Evolutionary conservation across 2,113 vertebrate species (phyloP).

Genomic region (Onychorhynchus coronatus): DNA sequence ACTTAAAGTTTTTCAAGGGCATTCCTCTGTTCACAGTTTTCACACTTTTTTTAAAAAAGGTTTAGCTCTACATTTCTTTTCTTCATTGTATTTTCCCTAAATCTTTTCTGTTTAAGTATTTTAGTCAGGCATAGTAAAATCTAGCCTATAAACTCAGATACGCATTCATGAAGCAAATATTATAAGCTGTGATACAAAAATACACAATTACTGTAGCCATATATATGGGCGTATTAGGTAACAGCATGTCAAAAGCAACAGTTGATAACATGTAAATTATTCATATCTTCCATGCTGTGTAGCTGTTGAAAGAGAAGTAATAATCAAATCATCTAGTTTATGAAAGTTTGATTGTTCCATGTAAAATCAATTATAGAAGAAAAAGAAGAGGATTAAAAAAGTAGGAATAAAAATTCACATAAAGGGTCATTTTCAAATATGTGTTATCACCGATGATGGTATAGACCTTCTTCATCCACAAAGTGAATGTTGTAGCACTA

Average conservation of each 20-base stretch:
- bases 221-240: not conserved
- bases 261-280: not conserved
- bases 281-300: not conserved
- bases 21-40: not conserved
- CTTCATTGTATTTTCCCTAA: not conserved
- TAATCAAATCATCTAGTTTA: not conserved
- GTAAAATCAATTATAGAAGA: not conserved
- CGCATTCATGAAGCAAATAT: not conserved
- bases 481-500: not conserved
- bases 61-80: not conserved
- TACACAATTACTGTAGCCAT: not conserved
- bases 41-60: not conserved
- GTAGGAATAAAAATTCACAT: not conserved
- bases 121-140: not conserved
- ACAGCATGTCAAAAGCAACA: not conserved
- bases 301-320: not conserved
- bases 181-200: not conserved
- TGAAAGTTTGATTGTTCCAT: not conserved
- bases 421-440: not conserved
- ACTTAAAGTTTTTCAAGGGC: not conserved
- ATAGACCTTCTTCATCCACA: not conserved
- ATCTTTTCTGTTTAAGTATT: not conserved
- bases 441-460: not conserved
- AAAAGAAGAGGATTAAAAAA: not conserved
- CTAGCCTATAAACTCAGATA: not conserved